phyloP scores from a whole-genome alignment of 2,797 vertebrate genomes.

The Pangasius sanitwongsei region DNA sequence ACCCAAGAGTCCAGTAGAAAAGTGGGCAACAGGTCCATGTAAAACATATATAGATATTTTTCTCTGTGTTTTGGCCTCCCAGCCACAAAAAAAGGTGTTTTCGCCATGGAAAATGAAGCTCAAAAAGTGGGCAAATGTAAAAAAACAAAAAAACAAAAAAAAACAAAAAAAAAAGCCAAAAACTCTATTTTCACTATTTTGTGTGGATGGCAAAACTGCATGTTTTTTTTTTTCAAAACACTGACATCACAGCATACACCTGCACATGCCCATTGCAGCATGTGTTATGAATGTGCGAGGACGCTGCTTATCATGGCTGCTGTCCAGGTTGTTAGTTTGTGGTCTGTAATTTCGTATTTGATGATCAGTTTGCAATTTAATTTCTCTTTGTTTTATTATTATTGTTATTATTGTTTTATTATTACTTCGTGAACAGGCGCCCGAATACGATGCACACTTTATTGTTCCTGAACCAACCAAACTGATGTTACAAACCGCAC shows the following conservation, averaged over 20 bases:
- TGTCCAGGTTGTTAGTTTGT: neutral
- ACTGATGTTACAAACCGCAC: neutral
- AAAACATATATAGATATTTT: neutral
- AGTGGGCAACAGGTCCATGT: neutral
- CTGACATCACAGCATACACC: neutral
- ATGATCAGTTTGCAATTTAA: neutral
- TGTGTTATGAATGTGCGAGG: neutral
- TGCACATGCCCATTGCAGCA: neutral
- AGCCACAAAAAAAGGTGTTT: too few relatives aligned
- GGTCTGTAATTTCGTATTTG: neutral
- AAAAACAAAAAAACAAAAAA: too few relatives aligned
- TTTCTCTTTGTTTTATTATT: neutral
- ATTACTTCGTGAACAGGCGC: too few relatives aligned
- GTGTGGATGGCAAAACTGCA: too few relatives aligned
- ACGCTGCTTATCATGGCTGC: neutral
- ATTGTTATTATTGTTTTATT: too few relatives aligned
- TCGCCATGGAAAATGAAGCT: too few relatives aligned
- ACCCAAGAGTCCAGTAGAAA: neutral
- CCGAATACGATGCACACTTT: neutral
- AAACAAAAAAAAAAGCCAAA: too few relatives aligned
- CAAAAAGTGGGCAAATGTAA: too few relatives aligned
- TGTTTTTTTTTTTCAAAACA: too few relatives aligned
- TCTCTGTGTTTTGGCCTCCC: neutral
- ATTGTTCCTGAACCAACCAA: neutral
- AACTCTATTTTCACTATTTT: too few relatives aligned